Conservation (phyloP, 2,113 vertebrate species). For the Pseudopodoces humilis region DNA sequence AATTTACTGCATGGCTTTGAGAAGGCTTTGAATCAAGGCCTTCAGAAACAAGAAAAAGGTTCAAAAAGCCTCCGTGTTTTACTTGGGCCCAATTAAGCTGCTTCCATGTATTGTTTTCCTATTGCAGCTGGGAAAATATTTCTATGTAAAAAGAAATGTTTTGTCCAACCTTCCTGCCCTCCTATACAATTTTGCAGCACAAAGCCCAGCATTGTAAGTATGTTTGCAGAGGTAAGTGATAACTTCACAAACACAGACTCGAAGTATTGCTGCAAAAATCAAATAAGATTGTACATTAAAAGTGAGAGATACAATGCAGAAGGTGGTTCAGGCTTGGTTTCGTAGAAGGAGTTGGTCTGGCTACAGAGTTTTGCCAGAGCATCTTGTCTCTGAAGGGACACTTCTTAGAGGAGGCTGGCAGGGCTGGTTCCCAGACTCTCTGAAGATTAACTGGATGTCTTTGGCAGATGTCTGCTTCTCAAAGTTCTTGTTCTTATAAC, state of each 20-base stretch:
- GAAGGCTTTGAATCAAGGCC: background rate
- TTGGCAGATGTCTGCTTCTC: background rate
- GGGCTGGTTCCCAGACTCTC: background rate
- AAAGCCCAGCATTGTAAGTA: background rate
- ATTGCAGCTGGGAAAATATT: slow-evolving; percentile 4
- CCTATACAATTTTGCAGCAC: background rate
- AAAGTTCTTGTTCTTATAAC: background rate
- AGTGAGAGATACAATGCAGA: background rate
- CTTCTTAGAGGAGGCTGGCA: background rate
- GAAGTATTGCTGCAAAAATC: background rate
- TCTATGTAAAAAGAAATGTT: background rate
- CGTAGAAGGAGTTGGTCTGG: background rate
- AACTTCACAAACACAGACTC: background rate
- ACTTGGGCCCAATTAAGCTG: background rate
- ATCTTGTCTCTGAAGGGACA: background rate
- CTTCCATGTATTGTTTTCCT: slow-evolving; percentile 27
- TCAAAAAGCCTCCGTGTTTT: background rate
- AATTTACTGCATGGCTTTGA: background rate
- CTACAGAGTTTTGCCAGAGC: background rate
- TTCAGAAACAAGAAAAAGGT: background rate
- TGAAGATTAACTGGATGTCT: background rate
- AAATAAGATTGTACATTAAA: background rate
- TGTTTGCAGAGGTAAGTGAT: background rate
- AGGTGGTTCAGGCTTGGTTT: background rate
- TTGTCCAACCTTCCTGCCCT: background rate